Percentiles rank a stretch among this genome's conserved stretches.
These are phyloP conservation scores for Oncopeltus fasciatus DNA, from an alignment of 1,140 invertebrate genomes.

Conservation along the genomic window DNA sequence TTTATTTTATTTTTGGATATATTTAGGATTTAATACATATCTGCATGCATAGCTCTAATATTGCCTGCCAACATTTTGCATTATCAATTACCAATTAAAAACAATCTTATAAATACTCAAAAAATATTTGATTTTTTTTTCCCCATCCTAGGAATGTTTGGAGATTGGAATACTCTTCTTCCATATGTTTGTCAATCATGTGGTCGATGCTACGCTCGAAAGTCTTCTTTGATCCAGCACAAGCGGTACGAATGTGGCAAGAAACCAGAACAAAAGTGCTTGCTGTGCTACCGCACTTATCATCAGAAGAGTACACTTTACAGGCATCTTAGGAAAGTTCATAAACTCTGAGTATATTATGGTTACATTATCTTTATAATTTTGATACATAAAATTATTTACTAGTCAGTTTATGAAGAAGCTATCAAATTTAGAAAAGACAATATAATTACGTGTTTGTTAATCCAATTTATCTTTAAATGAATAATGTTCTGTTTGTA, in stretches of 20 bases:
- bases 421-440: not conserved
- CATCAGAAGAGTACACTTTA: conserved; percentile 18
- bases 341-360: not conserved
- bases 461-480: not conserved
- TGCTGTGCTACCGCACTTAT: conserved; percentile 18
- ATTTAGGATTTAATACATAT: not conserved
- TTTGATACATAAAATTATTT: not conserved
- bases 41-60: not conserved
- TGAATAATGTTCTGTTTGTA: not conserved
- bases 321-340: conserved; percentile 10
- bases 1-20: not conserved
- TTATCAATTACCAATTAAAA: not conserved
- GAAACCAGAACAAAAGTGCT: conserved; percentile 19
- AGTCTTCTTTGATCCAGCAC: conserved; percentile 29
- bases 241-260: conserved; percentile 46
- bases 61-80: not conserved
- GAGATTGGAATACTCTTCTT: not conserved
- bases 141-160: not conserved
- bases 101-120: not conserved
- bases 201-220: conserved; percentile 4
- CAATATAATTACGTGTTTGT: not conserved
- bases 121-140: not conserved
- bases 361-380: not conserved
- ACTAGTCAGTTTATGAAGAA: not conserved
- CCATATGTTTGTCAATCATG: conserved; percentile 10